Conservation (phyloP, 2,113 vertebrate species). For the Paramormyrops kingsleyae region DNA sequence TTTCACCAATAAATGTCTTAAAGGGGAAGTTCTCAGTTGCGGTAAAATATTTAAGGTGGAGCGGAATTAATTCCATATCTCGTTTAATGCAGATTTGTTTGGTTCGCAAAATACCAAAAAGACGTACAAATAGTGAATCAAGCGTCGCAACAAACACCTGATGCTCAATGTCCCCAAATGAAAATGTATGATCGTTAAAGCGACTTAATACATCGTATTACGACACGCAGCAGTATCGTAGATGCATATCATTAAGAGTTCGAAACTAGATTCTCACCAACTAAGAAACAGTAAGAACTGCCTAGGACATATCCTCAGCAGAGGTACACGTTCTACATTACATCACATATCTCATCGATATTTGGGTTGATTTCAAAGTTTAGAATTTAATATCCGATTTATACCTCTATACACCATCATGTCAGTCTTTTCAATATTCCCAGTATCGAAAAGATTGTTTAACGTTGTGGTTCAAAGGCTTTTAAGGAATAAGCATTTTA, state of each 20-base stretch:
- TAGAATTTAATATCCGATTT: background rate
- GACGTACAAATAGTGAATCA: background rate
- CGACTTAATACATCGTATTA: background rate
- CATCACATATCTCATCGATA: background rate
- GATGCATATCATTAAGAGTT: background rate
- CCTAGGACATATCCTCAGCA: background rate
- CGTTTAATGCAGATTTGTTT: background rate
- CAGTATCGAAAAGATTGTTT: background rate
- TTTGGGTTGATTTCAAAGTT: background rate
- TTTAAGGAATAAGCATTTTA: background rate
- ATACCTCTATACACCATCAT: background rate
- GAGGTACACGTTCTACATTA: background rate
- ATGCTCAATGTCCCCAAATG: background rate
- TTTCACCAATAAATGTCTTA: constrained; percentile 6
- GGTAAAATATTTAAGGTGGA: constrained; percentile 22
- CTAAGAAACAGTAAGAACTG: background rate
- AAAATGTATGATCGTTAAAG: background rate
- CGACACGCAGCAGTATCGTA: background rate
- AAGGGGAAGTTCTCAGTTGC: constrained; percentile 17
- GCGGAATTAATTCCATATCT: background rate
- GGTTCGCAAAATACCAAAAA: background rate
- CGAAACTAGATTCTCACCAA: background rate
- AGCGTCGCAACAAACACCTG: background rate
- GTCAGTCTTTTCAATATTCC: background rate
- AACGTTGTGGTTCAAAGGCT: background rate